Evolutionary conservation across 2,797 vertebrate genomes (phyloP).

Genomic region (Sylvilagus floridanus): DNA sequence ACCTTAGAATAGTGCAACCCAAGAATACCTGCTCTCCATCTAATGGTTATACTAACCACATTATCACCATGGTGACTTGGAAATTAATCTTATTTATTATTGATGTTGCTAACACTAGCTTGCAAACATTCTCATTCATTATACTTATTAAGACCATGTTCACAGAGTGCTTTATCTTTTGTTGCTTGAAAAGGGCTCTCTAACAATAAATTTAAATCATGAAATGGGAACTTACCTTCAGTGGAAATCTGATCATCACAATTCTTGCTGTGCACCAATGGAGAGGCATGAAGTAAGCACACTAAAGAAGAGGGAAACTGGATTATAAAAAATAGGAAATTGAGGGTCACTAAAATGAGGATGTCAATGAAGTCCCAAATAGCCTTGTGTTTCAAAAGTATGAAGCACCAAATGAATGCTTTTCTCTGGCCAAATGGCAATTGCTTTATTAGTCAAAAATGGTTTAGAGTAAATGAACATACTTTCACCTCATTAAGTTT

Average conservation of each 20-base stretch:
- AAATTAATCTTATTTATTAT: conserved; percentile 60
- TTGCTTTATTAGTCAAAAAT: neutral
- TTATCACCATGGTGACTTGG: neutral
- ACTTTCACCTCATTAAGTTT: neutral
- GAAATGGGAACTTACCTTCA: neutral
- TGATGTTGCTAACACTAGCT: neutral
- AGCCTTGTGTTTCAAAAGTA: conserved; percentile 13
- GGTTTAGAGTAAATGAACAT: neutral
- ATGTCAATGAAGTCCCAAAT: neutral
- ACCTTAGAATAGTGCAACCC: neutral
- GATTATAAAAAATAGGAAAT: neutral
- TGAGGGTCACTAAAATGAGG: neutral
- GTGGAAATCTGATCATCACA: neutral
- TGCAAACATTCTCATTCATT: conserved; percentile 14
- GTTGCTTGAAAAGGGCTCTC: neutral
- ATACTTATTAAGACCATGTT: conserved; percentile 27
- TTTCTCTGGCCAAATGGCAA: conserved; percentile 2
- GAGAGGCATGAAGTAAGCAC: neutral
- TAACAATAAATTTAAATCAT: neutral
- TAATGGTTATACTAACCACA: neutral
- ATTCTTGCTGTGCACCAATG: neutral
- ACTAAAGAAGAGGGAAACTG: neutral
- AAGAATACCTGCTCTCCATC: neutral
- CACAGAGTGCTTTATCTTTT: neutral
- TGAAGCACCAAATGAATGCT: neutral